Conservation (phyloP, 2,113 vertebrate genomes). For the Apodemus sylvaticus region DNA sequence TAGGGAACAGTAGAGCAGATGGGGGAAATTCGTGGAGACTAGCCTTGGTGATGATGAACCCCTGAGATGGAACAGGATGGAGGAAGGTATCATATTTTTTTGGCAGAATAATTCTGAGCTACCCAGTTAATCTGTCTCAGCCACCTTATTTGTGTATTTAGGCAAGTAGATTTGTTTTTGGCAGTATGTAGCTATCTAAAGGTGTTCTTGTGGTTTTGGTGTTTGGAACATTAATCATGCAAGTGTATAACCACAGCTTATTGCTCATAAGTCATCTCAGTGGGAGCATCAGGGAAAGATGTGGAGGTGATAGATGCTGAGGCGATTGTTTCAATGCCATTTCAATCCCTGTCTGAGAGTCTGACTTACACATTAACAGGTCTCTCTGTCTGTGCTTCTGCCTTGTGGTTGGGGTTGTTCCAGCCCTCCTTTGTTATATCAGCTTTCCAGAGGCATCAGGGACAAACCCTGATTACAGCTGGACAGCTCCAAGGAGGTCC, state of each 20-base stretch:
- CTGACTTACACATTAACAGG: slow-evolving; percentile 56
- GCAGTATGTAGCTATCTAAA: slow-evolving; percentile 15
- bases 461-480: background rate
- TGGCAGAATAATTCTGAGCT: slow-evolving; percentile 52
- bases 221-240: slow-evolving; percentile 5
- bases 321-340: slow-evolving; percentile 59
- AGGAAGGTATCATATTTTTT: slow-evolving; percentile 53
- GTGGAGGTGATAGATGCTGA: slow-evolving; percentile 64
- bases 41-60: background rate
- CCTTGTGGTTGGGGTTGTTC: background rate
- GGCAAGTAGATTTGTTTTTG: slow-evolving; percentile 62
- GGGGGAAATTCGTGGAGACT: background rate
- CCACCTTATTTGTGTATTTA: slow-evolving; percentile 53
- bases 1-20: background rate
- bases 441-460: background rate
- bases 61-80: background rate
- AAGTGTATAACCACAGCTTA: background rate
- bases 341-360: slow-evolving; percentile 54
- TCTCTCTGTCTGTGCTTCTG: background rate
- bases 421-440: background rate
- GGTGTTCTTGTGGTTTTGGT: background rate
- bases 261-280: background rate
- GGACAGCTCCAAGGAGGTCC: background rate
- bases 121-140: slow-evolving; percentile 58
- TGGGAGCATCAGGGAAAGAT: background rate